A percentile compares a stretch with the other conserved stretches of the same genome.
phyloP scores from a whole-genome alignment of 2,888 invertebrate species.

The Pherbina coryleti region DNA sequence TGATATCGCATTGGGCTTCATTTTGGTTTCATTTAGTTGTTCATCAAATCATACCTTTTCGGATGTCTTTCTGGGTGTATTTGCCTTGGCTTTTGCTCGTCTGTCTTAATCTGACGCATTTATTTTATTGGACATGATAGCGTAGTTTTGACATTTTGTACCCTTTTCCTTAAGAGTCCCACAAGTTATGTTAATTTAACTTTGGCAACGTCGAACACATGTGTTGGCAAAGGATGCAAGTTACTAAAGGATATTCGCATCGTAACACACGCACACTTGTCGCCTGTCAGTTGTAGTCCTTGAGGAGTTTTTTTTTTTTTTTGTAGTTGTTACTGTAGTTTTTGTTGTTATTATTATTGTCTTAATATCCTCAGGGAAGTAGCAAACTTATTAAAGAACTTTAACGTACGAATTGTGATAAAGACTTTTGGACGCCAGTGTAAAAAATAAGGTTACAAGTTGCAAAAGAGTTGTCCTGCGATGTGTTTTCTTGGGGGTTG shows the following conservation, averaged over 20 bases:
- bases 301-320: conserved; percentile 32
- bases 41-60: not conserved
- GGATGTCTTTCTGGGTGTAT: not conserved
- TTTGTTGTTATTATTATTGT: conserved; percentile 46
- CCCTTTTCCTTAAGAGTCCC: conserved; percentile 34
- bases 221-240: not conserved
- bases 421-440: conserved; percentile 41
- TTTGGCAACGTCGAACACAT: conserved; percentile 13
- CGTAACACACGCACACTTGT: conserved; percentile 55
- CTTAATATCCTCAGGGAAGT: conserved; percentile 59
- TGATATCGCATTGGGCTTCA: too few species aligned
- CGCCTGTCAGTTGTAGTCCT: conserved; percentile 54
- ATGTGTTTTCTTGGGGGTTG: too few species aligned
- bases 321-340: conserved; percentile 41
- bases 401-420: conserved; percentile 40
- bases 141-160: conserved; percentile 7
- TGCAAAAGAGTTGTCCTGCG: not conserved
- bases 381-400: conserved; percentile 59
- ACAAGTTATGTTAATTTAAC: conserved; percentile 44
- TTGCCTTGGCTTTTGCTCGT: conserved; percentile 11
- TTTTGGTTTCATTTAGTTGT: not conserved
- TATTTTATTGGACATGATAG: conserved; percentile 42
- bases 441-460: not conserved
- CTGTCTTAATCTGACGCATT: conserved; percentile 43
- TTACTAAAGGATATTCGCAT: not conserved